Conservation (phyloP, 92 coral and sea anemone genomes). For the Montipora capitata region DNA sequence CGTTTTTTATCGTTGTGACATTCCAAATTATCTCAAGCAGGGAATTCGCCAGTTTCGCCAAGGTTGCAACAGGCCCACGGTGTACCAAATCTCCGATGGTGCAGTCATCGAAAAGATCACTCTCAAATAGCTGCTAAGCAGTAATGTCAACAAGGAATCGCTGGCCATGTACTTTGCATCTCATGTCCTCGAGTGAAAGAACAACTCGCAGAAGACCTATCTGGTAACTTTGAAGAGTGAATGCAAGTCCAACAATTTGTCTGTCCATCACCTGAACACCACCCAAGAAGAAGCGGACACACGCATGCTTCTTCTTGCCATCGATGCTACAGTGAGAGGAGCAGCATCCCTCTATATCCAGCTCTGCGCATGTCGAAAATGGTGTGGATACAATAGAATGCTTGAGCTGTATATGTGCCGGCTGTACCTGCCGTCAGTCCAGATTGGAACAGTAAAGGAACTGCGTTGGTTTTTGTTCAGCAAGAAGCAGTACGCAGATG, state of each 20-base stretch:
- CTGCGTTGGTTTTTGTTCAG: too few species aligned
- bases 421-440: too few species aligned
- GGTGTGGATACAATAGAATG: slow-evolving; percentile 22
- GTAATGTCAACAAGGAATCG: too few species aligned
- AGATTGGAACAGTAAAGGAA: too few species aligned
- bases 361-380: slow-evolving; percentile 23
- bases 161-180: background rate
- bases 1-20: slow-evolving; percentile 7
- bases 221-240: slow-evolving; percentile 51
- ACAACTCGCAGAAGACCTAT: slow-evolving; percentile 53
- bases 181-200: slow-evolving; percentile 50
- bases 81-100: too few species aligned
- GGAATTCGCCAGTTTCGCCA: background rate
- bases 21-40: slow-evolving; percentile 68
- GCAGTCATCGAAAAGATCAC: too few species aligned
- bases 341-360: slow-evolving; percentile 55
- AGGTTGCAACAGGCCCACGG: too few species aligned
- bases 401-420: too few species aligned
- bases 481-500: too few species aligned
- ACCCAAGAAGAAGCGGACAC: too few species aligned
- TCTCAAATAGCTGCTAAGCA: too few species aligned
- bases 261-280: too few species aligned
- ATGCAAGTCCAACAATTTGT: slow-evolving; percentile 31
- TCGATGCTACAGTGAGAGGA: slow-evolving; percentile 53
- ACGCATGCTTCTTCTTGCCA: slow-evolving; percentile 48